Conservation (phyloP, 1,140 invertebrate species). For the Dryas iulia region DNA sequence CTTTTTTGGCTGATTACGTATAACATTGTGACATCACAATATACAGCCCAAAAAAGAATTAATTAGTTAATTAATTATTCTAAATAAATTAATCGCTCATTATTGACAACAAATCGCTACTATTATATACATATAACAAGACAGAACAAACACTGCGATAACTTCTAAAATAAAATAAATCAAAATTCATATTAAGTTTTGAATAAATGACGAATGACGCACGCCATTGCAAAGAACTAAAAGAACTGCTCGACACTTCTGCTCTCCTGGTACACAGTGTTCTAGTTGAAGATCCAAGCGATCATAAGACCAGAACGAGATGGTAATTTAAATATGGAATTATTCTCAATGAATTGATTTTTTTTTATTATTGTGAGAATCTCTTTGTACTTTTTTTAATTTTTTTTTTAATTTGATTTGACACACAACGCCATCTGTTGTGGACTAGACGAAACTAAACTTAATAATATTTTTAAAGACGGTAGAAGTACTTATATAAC, state of each 20-base stretch:
- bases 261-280: conserved; percentile 66
- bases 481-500: too few relatives aligned
- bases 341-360: neutral
- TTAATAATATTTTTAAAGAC: too few relatives aligned
- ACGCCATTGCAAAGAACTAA: conserved; percentile 2
- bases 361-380: conserved; percentile 10
- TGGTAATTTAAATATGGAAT: conserved; percentile 5
- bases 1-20: too few relatives aligned
- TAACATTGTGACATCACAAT: too few relatives aligned
- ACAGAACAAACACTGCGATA: too few relatives aligned
- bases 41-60: too few relatives aligned
- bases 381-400: neutral
- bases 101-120: too few relatives aligned
- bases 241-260: conserved; percentile 43
- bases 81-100: too few relatives aligned
- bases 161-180: too few relatives aligned
- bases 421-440: conserved; percentile 66
- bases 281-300: conserved; percentile 74
- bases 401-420: neutral
- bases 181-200: too few relatives aligned
- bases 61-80: too few relatives aligned
- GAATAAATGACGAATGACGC: neutral
- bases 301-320: conserved; percentile 23
- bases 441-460: conserved; percentile 35
- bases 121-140: too few relatives aligned